Conservation (phyloP, 2,888 invertebrate genomes). For the Metellina segmentata region DNA sequence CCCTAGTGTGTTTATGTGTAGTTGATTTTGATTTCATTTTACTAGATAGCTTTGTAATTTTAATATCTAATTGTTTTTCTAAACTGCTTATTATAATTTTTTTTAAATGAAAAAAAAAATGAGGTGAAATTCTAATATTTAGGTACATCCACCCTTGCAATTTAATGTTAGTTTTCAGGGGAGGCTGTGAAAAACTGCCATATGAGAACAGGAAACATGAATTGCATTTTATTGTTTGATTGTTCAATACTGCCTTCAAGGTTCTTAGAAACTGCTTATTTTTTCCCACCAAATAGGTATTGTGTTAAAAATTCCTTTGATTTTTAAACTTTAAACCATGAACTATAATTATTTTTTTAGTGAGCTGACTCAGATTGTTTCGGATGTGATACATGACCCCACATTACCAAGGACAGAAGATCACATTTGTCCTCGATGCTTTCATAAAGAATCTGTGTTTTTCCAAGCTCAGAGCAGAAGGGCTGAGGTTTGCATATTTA, state of each 20-base stretch:
- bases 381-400: constrained; percentile 98
- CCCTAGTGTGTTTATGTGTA: no score
- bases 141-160: no score
- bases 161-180: not conserved
- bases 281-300: no score
- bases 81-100: no score
- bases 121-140: no score
- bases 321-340: constrained; percentile 33
- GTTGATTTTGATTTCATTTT: no score
- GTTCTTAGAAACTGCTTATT: no score
- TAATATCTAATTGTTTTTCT: no score
- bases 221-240: no score
- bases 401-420: constrained; percentile 98
- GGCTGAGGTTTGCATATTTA: constrained; percentile 86
- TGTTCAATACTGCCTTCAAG: no score
- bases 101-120: no score
- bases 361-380: constrained; percentile 98
- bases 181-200: not conserved
- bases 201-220: not conserved
- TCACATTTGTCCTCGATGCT: constrained; percentile 98
- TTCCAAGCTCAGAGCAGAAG: constrained; percentile 98
- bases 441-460: constrained; percentile 97
- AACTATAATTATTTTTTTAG: constrained; percentile 82
- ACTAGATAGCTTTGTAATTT: no score
- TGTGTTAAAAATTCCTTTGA: not conserved